A percentile compares a stretch with the other conserved stretches of the same genome.
phyloP scores from a whole-genome alignment of 92 coral and sea anemone genomes.

The Palythoa caribaeorum region DNA sequence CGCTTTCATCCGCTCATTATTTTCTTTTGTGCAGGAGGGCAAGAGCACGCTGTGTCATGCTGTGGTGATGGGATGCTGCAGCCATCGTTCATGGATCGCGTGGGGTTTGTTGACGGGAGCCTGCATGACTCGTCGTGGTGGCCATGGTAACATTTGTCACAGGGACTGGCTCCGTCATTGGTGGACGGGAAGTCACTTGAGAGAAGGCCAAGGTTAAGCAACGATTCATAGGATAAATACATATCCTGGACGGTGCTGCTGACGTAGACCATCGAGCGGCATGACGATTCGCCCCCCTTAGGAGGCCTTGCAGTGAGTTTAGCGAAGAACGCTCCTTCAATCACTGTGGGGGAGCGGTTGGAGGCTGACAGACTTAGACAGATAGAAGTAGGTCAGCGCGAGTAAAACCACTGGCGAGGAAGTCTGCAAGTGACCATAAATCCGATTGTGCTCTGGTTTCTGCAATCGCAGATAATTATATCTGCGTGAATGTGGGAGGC shows the following conservation, averaged over 20 bases:
- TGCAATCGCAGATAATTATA: neutral
- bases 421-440: slow-evolving; percentile 1
- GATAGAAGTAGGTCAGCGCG: slow-evolving; percentile 25
- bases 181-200: too few relatives aligned
- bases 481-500: neutral
- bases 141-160: too few relatives aligned
- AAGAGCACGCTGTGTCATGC: too few relatives aligned
- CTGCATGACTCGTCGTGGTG: too few relatives aligned
- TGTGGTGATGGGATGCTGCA: too few relatives aligned
- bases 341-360: slow-evolving; percentile 43
- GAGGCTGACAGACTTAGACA: slow-evolving; percentile 43
- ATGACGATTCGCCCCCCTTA: neutral
- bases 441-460: neutral
- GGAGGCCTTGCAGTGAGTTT: slow-evolving; percentile 1
- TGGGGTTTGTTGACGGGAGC: too few relatives aligned
- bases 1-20: too few relatives aligned
- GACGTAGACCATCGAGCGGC: slow-evolving; percentile 15
- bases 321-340: slow-evolving; percentile 52
- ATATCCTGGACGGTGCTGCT: neutral
- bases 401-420: slow-evolving; percentile 29
- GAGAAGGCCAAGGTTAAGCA: too few relatives aligned
- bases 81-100: too few relatives aligned
- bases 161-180: too few relatives aligned
- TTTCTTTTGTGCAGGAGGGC: too few relatives aligned
- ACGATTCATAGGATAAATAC: neutral